Evolutionary conservation across 2,888 invertebrate genomes (phyloP).

Genomic region (Platerodrilus igneus): DNA sequence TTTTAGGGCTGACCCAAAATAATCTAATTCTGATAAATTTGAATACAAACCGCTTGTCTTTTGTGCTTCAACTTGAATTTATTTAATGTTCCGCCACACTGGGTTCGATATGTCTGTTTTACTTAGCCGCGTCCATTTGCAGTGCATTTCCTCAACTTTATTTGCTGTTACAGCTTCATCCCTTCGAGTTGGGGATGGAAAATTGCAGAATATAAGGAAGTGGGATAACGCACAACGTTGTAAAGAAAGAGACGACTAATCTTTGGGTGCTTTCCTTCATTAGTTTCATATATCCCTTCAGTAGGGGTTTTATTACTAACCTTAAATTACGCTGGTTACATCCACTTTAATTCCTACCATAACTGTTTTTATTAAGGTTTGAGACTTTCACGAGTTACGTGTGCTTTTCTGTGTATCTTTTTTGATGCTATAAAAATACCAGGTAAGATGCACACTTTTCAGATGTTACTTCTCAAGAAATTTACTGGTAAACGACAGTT

Average conservation of each 20-base stretch:
- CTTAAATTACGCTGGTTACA: conserved; percentile 13
- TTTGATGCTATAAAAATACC: no score
- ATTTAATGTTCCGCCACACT: conserved; percentile 13
- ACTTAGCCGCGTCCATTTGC: conserved; percentile 15
- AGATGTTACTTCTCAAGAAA: no score
- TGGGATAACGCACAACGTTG: conserved; percentile 3
- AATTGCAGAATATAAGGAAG: conserved; percentile 14
- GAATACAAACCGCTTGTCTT: conserved; percentile 27
- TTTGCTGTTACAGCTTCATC: conserved; percentile 19
- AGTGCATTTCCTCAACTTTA: conserved; percentile 21
- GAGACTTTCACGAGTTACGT: no score
- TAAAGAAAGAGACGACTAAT: conserved; percentile 12
- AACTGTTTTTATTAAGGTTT: conserved; percentile 14
- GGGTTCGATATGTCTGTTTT: conserved; percentile 15
- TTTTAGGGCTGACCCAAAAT: conserved; percentile 14
- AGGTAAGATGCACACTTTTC: no score
- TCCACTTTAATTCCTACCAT: conserved; percentile 6
- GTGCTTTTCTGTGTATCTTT: no score
- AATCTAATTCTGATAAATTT: conserved; percentile 29
- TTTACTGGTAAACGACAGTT: no score
- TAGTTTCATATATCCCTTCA: conserved; percentile 20
- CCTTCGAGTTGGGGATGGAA: conserved; percentile 15
- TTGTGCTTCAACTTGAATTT: conserved; percentile 18
- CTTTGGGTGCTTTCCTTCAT: conserved; percentile 26
- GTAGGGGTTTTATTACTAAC: conserved; percentile 25